A percentile compares a stretch with the other conserved stretches of the same genome.
phyloP scores from a whole-genome alignment of 92 coral and sea anemone species.

The Galaxea fascicularis region DNA sequence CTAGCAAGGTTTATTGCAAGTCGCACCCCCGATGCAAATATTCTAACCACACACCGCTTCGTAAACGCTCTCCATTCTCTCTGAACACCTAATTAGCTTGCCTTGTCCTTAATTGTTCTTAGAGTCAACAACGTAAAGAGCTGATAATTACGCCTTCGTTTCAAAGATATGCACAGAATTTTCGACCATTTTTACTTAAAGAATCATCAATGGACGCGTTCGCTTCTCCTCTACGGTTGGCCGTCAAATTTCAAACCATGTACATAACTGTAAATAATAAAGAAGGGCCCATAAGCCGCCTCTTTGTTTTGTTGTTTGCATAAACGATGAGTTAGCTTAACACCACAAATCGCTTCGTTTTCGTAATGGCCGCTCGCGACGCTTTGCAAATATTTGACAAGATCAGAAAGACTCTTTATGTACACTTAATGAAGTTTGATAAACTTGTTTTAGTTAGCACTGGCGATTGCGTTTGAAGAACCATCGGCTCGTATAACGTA shows the following conservation, averaged over 20 bases:
- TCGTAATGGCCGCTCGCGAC: conserved; percentile 50
- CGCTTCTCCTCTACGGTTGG: not conserved
- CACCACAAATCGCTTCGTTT: conserved; percentile 62
- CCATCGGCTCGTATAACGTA: not conserved
- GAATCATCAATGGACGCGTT: too few relatives aligned
- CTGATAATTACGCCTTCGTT: conserved; percentile 41
- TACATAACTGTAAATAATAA: conserved; percentile 40
- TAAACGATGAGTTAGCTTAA: conserved; percentile 71
- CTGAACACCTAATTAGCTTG: conserved; percentile 50
- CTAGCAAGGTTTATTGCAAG: not conserved
- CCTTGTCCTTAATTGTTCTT: conserved; percentile 50
- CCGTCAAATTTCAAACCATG: conserved; percentile 33
- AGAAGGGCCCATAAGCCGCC: conserved; percentile 23
- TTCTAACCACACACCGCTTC: conserved; percentile 40
- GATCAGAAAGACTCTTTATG: not conserved
- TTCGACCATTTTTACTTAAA: conserved; percentile 6
- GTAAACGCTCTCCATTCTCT: conserved; percentile 40
- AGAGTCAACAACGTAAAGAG: conserved; percentile 25
- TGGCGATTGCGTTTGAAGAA: not conserved
- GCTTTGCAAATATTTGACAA: conserved; percentile 54
- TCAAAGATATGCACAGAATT: not conserved
- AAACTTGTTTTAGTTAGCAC: not conserved
- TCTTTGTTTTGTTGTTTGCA: conserved; percentile 83
- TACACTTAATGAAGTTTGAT: not conserved
- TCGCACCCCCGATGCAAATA: conserved; percentile 31